A percentile compares a stretch with the other conserved stretches of the same genome.
Evolutionary conservation across 2,888 invertebrate species (phyloP).

Genomic region (Sesia bembeciformis): DNA sequence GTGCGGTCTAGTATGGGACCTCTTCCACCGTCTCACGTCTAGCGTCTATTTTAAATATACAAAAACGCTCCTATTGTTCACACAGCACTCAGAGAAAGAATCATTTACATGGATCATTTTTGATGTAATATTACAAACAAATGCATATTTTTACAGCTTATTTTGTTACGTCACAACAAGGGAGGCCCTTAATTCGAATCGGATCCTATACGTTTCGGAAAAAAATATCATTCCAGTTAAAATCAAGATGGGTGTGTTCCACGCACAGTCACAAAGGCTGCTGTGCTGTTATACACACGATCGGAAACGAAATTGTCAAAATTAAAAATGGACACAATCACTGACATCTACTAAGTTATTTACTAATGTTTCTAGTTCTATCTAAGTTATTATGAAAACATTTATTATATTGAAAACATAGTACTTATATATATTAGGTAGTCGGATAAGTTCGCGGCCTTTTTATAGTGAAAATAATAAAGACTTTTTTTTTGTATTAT

Average conservation of each 20-base stretch:
- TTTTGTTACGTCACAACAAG: conserved; percentile 15
- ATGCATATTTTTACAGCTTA: conserved; percentile 12
- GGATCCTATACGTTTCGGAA: conserved; percentile 21
- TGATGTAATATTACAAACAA: background rate
- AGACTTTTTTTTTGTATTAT: no score
- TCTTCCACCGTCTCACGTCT: no score
- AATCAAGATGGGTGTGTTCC: conserved; percentile 16
- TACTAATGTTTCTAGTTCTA: no score
- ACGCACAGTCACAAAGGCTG: conserved; percentile 15
- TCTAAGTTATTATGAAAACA: no score
- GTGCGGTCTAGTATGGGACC: no score
- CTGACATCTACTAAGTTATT: background rate
- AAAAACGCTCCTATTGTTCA: no score
- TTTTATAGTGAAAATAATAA: no score
- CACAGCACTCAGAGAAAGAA: no score
- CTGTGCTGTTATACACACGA: conserved; percentile 13
- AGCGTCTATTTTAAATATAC: no score
- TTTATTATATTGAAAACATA: no score
- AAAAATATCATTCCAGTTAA: conserved; percentile 5
- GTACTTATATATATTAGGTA: no score
- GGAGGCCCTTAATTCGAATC: conserved; percentile 14
- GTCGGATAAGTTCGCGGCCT: no score
- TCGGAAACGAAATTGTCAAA: conserved; percentile 10
- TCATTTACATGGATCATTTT: background rate
- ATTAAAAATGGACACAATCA: conserved; percentile 14